Evolutionary conservation across 2,797 vertebrate genomes (phyloP).

Genomic region (Schizothorax lantsangensis): DNA sequence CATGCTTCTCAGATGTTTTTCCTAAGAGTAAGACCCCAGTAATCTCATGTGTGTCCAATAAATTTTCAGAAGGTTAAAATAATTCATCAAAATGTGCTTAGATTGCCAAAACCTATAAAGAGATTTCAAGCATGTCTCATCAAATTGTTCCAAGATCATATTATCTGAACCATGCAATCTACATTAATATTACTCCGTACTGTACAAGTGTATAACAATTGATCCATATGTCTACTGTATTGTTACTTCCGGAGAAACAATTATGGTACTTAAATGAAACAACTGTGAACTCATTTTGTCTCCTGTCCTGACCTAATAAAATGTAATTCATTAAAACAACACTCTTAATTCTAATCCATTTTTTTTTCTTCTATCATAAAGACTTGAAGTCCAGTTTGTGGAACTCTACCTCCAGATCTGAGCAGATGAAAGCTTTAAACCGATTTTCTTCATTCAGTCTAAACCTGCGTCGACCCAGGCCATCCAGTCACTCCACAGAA

Average conservation of each 20-base stretch:
- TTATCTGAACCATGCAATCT: neutral
- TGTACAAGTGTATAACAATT: neutral
- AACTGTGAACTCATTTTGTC: neutral
- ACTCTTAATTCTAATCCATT: neutral
- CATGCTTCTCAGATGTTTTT: neutral
- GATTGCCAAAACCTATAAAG: neutral
- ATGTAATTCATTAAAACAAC: neutral
- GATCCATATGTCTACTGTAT: too few species aligned
- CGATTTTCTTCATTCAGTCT: constrained; percentile 83
- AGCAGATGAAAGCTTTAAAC: constrained; percentile 81
- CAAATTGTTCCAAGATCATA: neutral
- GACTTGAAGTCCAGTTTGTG: constrained; percentile 71
- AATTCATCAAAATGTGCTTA: neutral
- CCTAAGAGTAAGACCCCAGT: neutral
- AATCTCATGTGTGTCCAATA: neutral
- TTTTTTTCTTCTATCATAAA: constrained; percentile 33
- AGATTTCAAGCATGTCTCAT: neutral
- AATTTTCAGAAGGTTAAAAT: neutral
- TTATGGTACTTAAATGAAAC: neutral
- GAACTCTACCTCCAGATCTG: constrained; percentile 81
- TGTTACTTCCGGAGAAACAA: neutral
- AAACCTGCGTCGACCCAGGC: constrained; percentile 75
- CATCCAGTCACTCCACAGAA: constrained; percentile 77
- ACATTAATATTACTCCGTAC: neutral
- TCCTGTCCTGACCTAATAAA: neutral